phyloP scores from a whole-genome alignment of 2,888 invertebrate species.

The Drosophila aldrichi region DNA sequence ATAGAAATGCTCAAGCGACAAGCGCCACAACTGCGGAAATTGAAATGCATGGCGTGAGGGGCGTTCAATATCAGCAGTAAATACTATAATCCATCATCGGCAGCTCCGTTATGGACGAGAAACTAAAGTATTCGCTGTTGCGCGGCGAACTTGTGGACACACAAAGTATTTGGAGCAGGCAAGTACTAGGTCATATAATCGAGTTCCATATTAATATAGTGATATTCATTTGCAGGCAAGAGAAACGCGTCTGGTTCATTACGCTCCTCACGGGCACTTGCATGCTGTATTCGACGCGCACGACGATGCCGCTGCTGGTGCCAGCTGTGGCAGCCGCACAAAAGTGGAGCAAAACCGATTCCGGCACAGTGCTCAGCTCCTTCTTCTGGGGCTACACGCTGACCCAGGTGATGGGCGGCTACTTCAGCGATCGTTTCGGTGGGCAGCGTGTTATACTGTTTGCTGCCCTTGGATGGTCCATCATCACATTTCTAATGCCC shows the following conservation, averaged over 20 bases:
- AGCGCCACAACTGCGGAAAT: constrained; percentile 4
- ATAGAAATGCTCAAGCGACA: constrained; percentile 49
- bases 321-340: constrained; percentile 88
- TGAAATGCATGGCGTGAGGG: constrained; percentile 38
- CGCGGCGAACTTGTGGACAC: constrained; percentile 85
- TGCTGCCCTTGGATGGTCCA: constrained; percentile 88
- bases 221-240: constrained; percentile 83
- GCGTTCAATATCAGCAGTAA: constrained; percentile 25
- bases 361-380: constrained; percentile 89
- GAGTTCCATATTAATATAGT: background rate
- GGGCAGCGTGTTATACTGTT: constrained; percentile 88
- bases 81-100: constrained; percentile 28
- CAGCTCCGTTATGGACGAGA: constrained; percentile 78
- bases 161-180: constrained; percentile 85
- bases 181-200: constrained; percentile 5
- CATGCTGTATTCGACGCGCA: constrained; percentile 88
- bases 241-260: constrained; percentile 87
- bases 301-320: constrained; percentile 89
- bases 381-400: constrained; percentile 92
- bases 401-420: constrained; percentile 87
- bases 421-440: constrained; percentile 88
- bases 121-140: constrained; percentile 84
- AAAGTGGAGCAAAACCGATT: constrained; percentile 89
- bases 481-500: constrained; percentile 87
- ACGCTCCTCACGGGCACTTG: constrained; percentile 88